Base-by-base conservation (phyloP, 2,797 vertebrate genomes). In the Pseudochirops corinnae region DNA sequence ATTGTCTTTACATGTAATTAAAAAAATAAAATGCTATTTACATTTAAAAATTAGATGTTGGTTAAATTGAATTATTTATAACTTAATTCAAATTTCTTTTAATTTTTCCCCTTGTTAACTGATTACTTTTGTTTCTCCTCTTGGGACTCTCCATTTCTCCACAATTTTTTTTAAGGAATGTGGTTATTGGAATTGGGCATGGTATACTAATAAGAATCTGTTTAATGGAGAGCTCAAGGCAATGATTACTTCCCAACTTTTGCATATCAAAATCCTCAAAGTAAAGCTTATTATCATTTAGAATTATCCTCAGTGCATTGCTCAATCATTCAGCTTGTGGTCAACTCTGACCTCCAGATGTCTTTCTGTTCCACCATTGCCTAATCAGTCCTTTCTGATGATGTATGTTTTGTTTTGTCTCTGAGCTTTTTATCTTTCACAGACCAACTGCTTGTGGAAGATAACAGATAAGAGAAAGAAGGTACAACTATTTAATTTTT, bases 181-280 rank as follows among this genome's bases (percentile, higher is more conserved):
- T 92, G 90, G 94, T 26, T 33, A 87, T 10, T 87, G 39, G 55
- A 56, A 82, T 55, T 24, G 58, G 50, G 46, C 56, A 50, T 96
- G 18, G 0, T 94, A 87, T 57, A 94, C 90, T 87, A 90, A 91
- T 90, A 67, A 93, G 16, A 56, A 53, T 55, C 93, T 96, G 96
- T 74, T 92, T 87, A 90, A 97, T 94, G 91, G n/a, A n/a, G 93
- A 74, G 55, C 2, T 29, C 26, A 93, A 93, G 92, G 67, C 92
- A 53, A 74, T 52, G 96, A 94, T 67, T 57, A 94, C 95, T 96
- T 96, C 94, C 94, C 56, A 95, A 29, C 31, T 91, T 95, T 39
- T 55, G 18, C 62, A 0, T 94, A 93, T 90, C 94, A 94, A 39
- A 60, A 56, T 97, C 93, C 96, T 96, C 92, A 96, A 96, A 97